A percentile compares a stretch with the other conserved stretches of the same genome.
phyloP scores from a whole-genome alignment of 2,797 vertebrate species.

The Zenarchopterus dispar region DNA sequence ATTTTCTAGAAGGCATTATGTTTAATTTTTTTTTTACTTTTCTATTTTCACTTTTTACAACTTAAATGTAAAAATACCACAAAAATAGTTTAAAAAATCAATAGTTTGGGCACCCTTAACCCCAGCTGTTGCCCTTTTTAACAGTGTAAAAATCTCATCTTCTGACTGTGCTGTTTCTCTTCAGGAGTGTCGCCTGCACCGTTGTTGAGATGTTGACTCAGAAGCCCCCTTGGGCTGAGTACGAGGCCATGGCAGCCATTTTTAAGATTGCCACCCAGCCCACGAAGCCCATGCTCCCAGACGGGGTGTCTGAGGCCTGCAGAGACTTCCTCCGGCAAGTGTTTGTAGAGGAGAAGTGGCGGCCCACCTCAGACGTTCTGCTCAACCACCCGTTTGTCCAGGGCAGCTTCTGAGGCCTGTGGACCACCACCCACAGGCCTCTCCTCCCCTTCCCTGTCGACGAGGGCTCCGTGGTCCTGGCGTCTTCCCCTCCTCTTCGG shows the following conservation, averaged over 20 bases:
- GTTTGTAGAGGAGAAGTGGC: slow-evolving; percentile 92
- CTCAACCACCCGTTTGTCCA: slow-evolving; percentile 89
- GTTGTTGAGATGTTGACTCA: slow-evolving; percentile 95
- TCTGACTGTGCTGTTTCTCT: slow-evolving; percentile 15
- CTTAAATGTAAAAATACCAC: too few species aligned
- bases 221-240: slow-evolving; percentile 94
- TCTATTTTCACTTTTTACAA: too few species aligned
- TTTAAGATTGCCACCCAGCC: slow-evolving; percentile 96
- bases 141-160: neutral
- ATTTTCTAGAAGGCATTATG: too few species aligned
- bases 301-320: slow-evolving; percentile 85
- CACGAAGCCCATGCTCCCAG: slow-evolving; percentile 89
- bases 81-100: too few species aligned
- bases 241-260: slow-evolving; percentile 94
- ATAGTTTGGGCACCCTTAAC: too few species aligned
- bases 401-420: slow-evolving; percentile 83
- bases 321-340: slow-evolving; percentile 90
- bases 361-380: slow-evolving; percentile 88
- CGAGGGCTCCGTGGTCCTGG: slow-evolving; percentile 24
- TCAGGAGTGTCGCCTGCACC: slow-evolving; percentile 92
- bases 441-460: slow-evolving; percentile 39
- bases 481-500: slow-evolving; percentile 54
- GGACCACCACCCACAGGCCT: slow-evolving; percentile 11
- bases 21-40: too few species aligned
- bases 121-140: too few species aligned